Base-by-base conservation (phyloP, 2,888 invertebrate species). In the Alviniconcha strummeri region DNA sequence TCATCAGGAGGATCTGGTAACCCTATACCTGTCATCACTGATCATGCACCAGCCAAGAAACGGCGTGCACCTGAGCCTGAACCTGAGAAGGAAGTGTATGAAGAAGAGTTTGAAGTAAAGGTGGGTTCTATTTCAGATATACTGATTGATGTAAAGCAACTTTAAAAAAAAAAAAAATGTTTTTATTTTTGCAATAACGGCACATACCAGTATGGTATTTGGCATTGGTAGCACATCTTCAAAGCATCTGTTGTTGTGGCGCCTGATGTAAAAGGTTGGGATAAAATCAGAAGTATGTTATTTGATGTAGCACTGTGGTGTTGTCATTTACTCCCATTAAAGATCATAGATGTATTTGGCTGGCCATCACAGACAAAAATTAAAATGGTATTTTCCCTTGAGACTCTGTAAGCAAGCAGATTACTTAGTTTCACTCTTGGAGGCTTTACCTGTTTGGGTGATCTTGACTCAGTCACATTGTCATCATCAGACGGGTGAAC, bases 21-120 rank as follows among this genome's bases (percentile, higher is more conserved):
- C 54, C 82, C 82, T 3, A 82, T 82, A 17, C 82, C 82, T 15
- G 82, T 82, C 67, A 82, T 82, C 69, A 82, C 82, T 1, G 82
- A 82, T n/a, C 82, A 77, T 7, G 77, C 77, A n/a, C 75, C 52
- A 15, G 36, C 64, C n/a, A 82, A 82, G 36, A 75, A 76, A 60
- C 64, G 60, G 13, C 36, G 82, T 52, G 8, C 17, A n/a, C 57
- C 82, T 5, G 82, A 74, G 8, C 54, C 82, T 9, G 74, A 82
- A n/a, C 36, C 19, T 5, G 54, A 78, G 6, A 76, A 69, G 17
- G 82, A 82, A 57, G 82, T 77, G 77, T 77, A 52, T 56, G 82
- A 52, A 56, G 82, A 82, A 36, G 82, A 82, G 15, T 69, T 55
- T 71, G 82, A 82, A 76, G 36, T 64, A 4, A 75, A 75, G 74